Evolutionary conservation across 2,113 vertebrate genomes (phyloP), one percentile per base, ranked within the genome.

Genomic region (Myotis brandtii): DNA sequence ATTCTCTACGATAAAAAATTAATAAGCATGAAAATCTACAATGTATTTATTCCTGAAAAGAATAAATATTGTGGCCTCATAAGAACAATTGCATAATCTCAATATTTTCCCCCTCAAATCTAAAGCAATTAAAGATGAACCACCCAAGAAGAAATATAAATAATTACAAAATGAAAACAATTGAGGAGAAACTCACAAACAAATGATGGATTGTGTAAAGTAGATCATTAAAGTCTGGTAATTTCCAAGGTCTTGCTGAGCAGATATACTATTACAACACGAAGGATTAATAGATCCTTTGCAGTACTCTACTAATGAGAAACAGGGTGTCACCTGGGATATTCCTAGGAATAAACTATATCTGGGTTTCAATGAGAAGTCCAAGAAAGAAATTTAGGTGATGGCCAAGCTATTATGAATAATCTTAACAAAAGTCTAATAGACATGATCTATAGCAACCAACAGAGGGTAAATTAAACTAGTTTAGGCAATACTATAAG

Each of bases 81-180:
- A 89, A 95, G 88, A 97, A 96, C 54, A 95, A 91, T 2, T 25
- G 21, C 73, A 17, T 76, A n/a, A 95, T 70, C 64, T 96, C 95
- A 91, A 73, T 93, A 73, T 91, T 91, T 95, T 9, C 69, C 40
- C 50, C 23, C n/a, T 82, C 67, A 77, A 84, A 77, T 75, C 59
- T 69, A 93, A 86, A 88, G 86, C 93, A 97, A 98, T 96, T 97
- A 97, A 96, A 87, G 67, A 91, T 69, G 72, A 94, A 87, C 21
- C 6, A 86, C 92, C 12, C 76, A 89, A 86, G 67, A 92, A 70
- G 69, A 91, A 94, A 92, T 87, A 92, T 9, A 96, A 96, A 93
- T 77, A 91, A 94, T 89, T 93, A 91, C 70, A 89, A 94, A 94
- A 81, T 30, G 13, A 11, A 88, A 95, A 52, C 25, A 83, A 96